phyloP scores from a whole-genome alignment of 2,113 vertebrate species.

The Dipodomys stephensi region DNA sequence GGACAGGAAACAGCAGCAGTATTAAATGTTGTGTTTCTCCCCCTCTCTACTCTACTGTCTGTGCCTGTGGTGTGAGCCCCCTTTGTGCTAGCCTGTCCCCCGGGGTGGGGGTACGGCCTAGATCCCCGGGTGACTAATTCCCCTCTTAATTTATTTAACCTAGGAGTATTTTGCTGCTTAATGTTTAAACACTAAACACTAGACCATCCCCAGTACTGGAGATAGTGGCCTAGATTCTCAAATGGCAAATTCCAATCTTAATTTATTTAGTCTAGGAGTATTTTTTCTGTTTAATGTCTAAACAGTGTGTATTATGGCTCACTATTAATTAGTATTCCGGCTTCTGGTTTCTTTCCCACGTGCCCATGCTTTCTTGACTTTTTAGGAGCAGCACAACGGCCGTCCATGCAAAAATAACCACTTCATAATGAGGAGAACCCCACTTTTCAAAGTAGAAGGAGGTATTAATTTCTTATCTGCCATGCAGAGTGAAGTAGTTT shows the following conservation, averaged over 20 bases:
- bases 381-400: slow-evolving; percentile 53
- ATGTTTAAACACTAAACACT: slow-evolving; percentile 58
- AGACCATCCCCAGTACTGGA: slow-evolving; percentile 37
- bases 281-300: slow-evolving; percentile 73
- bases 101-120: slow-evolving; percentile 39
- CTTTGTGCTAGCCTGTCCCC: slow-evolving; percentile 64
- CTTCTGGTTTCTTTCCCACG: slow-evolving; percentile 69
- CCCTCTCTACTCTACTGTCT: background rate
- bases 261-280: slow-evolving; percentile 81
- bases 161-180: slow-evolving; percentile 78
- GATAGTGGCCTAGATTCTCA: slow-evolving; percentile 59
- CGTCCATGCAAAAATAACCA: slow-evolving; percentile 42
- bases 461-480: slow-evolving; percentile 75
- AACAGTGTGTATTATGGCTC: slow-evolving; percentile 76
- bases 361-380: slow-evolving; percentile 67
- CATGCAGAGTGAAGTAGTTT: slow-evolving; percentile 66
- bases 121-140: slow-evolving; percentile 69
- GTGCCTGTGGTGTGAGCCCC: background rate
- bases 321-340: slow-evolving; percentile 52
- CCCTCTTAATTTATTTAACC: slow-evolving; percentile 81
- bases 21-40: slow-evolving; percentile 38
- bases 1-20: slow-evolving; percentile 56
- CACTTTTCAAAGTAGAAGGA: slow-evolving; percentile 69
- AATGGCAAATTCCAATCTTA: slow-evolving; percentile 71
- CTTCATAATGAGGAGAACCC: slow-evolving; percentile 55